phyloP scores from a whole-genome alignment of 2,113 vertebrate species.

The Lipophrys pholis region DNA sequence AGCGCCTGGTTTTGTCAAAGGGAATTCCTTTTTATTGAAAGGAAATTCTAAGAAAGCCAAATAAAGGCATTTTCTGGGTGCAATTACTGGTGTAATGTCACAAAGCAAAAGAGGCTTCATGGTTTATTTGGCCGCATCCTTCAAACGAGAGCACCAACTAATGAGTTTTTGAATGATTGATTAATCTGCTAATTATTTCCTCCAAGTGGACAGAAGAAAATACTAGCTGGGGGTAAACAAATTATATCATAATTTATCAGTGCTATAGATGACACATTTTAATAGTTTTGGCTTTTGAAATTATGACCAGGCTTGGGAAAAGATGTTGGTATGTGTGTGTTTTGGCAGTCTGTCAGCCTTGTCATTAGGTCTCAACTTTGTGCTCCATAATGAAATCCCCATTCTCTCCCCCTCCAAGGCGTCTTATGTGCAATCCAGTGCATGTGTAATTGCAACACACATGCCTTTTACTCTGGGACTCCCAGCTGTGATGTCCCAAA shows the following conservation, averaged over 20 bases:
- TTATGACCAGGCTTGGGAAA: no score
- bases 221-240: constrained; percentile 1
- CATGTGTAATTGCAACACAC: no score
- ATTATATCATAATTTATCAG: no score
- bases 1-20: neutral
- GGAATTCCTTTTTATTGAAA: constrained; percentile 1
- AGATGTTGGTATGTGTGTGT: no score
- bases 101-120: constrained; percentile 33
- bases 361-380: no score
- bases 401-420: neutral
- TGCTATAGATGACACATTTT: neutral
- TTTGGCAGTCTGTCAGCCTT: no score
- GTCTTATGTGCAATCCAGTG: no score
- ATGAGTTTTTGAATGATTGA: constrained; percentile 23
- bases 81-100: constrained; percentile 32
- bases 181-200: constrained; percentile 5
- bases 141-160: constrained; percentile 4
- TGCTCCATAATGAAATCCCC: no score
- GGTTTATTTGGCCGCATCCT: constrained; percentile 14
- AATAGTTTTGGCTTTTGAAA: neutral
- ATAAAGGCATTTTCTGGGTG: constrained; percentile 12
- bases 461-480: no score
- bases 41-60: constrained; percentile 12
- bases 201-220: constrained; percentile 5
- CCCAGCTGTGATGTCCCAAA: neutral